Evolutionary conservation across 2,113 vertebrate genomes (phyloP).

Genomic region (Entomyzon cyanotis): DNA sequence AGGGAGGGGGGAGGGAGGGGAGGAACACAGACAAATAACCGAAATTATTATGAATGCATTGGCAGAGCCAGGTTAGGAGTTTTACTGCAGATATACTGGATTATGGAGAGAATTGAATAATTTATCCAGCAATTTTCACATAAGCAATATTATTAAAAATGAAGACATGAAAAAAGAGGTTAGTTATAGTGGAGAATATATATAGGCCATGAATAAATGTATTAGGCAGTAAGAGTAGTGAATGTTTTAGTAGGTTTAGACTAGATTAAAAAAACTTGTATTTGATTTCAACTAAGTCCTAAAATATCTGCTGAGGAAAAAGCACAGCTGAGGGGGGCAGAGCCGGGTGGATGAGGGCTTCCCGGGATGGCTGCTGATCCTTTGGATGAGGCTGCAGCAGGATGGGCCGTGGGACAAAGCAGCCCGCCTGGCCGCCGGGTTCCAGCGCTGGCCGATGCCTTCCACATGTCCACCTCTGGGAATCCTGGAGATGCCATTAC

Average conservation of each 20-base stretch:
- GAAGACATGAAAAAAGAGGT: slow-evolving; percentile 69
- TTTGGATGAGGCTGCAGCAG: accelerated
- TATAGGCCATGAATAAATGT: slow-evolving; percentile 70
- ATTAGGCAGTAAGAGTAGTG: slow-evolving; percentile 64
- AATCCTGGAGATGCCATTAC: accelerated
- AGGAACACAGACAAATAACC: background rate
- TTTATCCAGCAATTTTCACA: slow-evolving; percentile 75
- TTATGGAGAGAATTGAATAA: slow-evolving; percentile 73
- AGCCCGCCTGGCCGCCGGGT: background rate
- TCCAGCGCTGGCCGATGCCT: accelerated
- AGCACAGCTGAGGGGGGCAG: background rate
- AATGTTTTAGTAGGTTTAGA: slow-evolving; percentile 72
- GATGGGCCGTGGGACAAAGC: accelerated
- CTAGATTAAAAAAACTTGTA: slow-evolving; percentile 34
- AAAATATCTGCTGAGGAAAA: slow-evolving; percentile 38
- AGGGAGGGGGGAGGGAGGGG: background rate
- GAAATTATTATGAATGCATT: slow-evolving; percentile 50
- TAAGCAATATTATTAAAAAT: slow-evolving; percentile 75
- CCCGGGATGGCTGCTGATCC: accelerated
- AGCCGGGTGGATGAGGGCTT: accelerated
- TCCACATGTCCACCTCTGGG: background rate
- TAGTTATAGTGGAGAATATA: slow-evolving; percentile 67
- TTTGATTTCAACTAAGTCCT: slow-evolving; percentile 60
- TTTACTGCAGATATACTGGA: slow-evolving; percentile 59
- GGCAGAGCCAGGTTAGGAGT: slow-evolving; percentile 55